Conservation (phyloP, 2,888 invertebrate genomes). For the Escarpia spicata region DNA sequence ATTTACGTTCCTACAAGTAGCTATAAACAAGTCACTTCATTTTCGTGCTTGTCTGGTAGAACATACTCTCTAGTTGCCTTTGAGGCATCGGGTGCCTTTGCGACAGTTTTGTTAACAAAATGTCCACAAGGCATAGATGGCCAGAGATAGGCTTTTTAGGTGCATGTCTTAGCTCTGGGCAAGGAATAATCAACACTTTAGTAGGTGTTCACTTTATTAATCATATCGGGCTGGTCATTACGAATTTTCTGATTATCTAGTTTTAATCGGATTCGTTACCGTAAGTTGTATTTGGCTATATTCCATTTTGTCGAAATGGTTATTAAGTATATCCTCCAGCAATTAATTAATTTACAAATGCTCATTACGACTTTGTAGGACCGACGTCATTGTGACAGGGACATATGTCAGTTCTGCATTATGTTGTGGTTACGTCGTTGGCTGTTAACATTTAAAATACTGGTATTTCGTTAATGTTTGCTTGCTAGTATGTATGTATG, state of each 20-base stretch:
- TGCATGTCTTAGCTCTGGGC: too few relatives aligned
- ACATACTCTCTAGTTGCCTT: neutral
- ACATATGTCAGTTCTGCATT: neutral
- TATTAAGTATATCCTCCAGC: neutral
- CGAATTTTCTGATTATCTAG: neutral
- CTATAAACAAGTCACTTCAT: neutral
- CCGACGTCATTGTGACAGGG: neutral
- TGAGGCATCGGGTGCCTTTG: neutral
- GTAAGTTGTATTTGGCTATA: neutral
- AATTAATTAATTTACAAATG: neutral
- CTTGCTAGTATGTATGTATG: neutral
- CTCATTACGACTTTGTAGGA: neutral
- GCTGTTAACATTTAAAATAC: neutral
- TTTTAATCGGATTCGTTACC: neutral
- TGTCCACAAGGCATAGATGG: neutral
- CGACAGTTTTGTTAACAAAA: neutral
- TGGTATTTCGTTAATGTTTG: neutral
- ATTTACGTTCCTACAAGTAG: neutral
- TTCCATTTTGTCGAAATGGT: neutral
- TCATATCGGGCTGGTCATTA: neutral
- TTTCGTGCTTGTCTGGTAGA: too few relatives aligned
- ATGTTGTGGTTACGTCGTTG: neutral
- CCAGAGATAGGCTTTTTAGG: neutral
- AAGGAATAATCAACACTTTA: neutral
- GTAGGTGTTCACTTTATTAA: neutral